Base-by-base conservation (phyloP, 2,888 invertebrate species). In the Hoplodrina blanda region DNA sequence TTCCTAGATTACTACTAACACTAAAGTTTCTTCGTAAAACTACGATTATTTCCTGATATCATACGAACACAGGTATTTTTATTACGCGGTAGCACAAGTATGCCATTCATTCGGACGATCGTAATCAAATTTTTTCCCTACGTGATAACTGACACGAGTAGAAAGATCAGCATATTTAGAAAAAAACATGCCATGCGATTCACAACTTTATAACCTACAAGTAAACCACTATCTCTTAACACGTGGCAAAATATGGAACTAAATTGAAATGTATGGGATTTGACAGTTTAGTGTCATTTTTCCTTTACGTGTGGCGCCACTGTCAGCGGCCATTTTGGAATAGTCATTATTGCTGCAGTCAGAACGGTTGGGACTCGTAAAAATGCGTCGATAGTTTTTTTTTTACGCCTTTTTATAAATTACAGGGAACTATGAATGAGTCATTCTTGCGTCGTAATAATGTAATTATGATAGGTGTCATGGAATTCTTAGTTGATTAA, bases 121-220 rank as follows among this genome's bases (percentile, higher is more conserved):
- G 78, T 78, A 77, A 78, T 78, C 74, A 77, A 55, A 20, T 78
- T 73, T 73, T 64, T 69, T 69, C 57, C 62, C 44, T 62, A 68
- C 74, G 62, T 69, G 64, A 33, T 74, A 74, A 55, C 64, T 64
- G 33, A 78, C 77, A 77, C 77, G 79, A 59, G 79, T 78, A 25
- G 30, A 69, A 62, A 63, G 78, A 73, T 77, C 77, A 77, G 79
- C 77, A 59, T 52, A 55, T 74, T 74, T 77, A 64, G 10, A 69
- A 69, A 76, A 37, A 3, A 10, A 10, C 15, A 17, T 8, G 69
- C 30, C 54, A 49, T 4, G 19, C 37, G 15, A 74, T 52, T 74
- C 54, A 20, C 54, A 52, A 77, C 78, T 60, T 65, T 77, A 69
- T 25, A 30, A 2, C 15, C 3, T 4, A 10, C 2, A 3, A 11